These are phyloP conservation scores for Lytechinus pictus DNA, from an alignment of 35 echinoderm and acorn worm genomes.

Conservation along the genomic window DNA sequence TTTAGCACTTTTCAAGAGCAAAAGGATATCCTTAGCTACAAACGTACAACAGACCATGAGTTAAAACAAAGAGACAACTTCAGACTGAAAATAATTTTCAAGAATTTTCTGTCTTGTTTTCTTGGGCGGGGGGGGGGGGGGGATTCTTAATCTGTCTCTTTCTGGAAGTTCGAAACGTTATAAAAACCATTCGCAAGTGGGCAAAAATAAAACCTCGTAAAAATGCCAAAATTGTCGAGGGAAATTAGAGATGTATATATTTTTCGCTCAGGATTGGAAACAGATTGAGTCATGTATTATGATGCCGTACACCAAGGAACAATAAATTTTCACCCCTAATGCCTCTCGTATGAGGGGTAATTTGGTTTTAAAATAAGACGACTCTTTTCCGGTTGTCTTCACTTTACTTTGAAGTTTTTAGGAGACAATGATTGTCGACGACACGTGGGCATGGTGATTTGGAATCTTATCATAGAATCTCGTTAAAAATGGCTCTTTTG, in stretches of 20 bases:
- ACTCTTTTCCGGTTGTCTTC: neutral
- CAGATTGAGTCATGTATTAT: neutral
- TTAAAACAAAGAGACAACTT: neutral
- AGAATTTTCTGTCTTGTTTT: neutral
- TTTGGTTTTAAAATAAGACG: neutral
- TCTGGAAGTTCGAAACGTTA: neutral
- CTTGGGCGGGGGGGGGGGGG: too few relatives aligned
- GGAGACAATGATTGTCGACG: neutral
- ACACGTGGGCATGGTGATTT: neutral
- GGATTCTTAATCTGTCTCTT: neutral
- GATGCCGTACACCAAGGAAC: neutral
- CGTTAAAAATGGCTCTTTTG: neutral
- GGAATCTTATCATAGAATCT: neutral
- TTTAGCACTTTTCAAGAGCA: too few relatives aligned
- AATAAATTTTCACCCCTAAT: slow-evolving; percentile 13
- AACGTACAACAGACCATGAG: neutral
- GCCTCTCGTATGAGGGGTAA: neutral
- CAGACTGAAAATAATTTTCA: neutral
- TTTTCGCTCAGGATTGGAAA: neutral
- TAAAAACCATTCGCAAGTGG: neutral
- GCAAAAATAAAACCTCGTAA: neutral
- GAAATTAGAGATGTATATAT: neutral
- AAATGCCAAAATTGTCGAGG: neutral
- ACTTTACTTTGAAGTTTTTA: neutral
- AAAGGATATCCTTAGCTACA: neutral